Conservation (phyloP, 2,797 vertebrate genomes). For the Sebastes aleutianus region DNA sequence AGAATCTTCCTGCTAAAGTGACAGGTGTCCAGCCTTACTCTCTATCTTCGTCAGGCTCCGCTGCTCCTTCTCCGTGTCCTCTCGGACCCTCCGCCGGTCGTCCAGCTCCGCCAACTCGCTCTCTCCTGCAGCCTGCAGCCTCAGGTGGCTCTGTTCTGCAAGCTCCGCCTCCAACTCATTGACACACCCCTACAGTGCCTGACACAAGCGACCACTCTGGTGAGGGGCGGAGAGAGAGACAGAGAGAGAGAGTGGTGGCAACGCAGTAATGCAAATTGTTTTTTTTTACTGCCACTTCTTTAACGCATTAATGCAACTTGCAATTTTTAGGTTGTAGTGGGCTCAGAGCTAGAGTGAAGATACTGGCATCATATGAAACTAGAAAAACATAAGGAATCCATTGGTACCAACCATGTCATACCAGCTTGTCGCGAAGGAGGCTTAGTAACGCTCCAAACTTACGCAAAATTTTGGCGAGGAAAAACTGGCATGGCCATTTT, state of each 20-base stretch:
- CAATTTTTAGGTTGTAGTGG: too few species aligned
- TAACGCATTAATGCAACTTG: too few species aligned
- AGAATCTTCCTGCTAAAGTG: background rate
- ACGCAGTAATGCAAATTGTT: too few species aligned
- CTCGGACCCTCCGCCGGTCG: constrained; percentile 90
- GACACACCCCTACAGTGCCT: constrained; percentile 89
- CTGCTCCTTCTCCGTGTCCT: constrained; percentile 97
- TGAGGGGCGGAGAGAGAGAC: background rate
- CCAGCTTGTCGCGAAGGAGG: too few species aligned
- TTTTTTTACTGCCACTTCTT: too few species aligned
- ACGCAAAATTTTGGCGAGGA: too few species aligned
- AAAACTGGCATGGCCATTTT: too few species aligned
- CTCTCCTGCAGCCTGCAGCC: constrained; percentile 91
- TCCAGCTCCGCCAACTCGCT: constrained; percentile 94
- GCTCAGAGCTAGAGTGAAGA: too few species aligned
- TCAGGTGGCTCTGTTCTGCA: constrained; percentile 94
- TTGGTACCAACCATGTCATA: too few species aligned
- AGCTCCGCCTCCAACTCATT: constrained; percentile 95
- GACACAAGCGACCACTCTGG: constrained; percentile 87
- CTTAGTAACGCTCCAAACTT: too few species aligned
- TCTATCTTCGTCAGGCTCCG: constrained; percentile 94
- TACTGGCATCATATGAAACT: too few species aligned
- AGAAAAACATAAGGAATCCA: too few species aligned
- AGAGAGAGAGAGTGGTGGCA: background rate
- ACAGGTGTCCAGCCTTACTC: constrained; percentile 78